These are phyloP conservation scores for Aspidiotus rigidus DNA, from an alignment of 2,888 invertebrate species.

Conservation along the genomic window DNA sequence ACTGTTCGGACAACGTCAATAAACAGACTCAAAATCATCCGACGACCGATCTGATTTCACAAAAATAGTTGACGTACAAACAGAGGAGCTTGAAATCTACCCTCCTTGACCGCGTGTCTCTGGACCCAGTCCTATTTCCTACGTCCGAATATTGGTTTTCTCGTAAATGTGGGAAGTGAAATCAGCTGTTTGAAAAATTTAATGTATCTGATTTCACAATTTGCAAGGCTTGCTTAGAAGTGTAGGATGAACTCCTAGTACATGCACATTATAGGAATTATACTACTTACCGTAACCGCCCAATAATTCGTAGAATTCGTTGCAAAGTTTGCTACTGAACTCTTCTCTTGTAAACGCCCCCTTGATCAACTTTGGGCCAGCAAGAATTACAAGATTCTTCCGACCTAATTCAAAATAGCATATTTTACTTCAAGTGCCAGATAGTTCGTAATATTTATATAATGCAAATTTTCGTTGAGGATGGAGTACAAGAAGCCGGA, in stretches of 20 bases:
- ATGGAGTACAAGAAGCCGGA: constrained; percentile 76
- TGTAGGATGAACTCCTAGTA: neutral
- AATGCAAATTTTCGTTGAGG: constrained; percentile 61
- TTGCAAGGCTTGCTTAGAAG: neutral
- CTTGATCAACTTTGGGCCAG: constrained; percentile 75
- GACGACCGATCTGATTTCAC: too few relatives aligned
- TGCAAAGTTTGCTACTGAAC: constrained; percentile 78
- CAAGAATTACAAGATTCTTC: constrained; percentile 73
- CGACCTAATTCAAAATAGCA: constrained; percentile 73
- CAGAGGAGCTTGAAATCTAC: too few relatives aligned
- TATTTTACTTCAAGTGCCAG: constrained; percentile 67
- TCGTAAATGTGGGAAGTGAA: too few relatives aligned
- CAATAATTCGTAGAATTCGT: constrained; percentile 73
- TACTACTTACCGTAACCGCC: constrained; percentile 75
- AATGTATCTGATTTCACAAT: too few relatives aligned
- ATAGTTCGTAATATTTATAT: constrained; percentile 66
- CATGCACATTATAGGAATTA: neutral
- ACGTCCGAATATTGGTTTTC: too few relatives aligned
- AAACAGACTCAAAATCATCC: too few relatives aligned
- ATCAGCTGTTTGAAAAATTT: constrained; percentile 13
- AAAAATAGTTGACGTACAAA: too few relatives aligned
- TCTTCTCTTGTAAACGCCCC: constrained; percentile 78
- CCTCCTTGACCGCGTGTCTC: too few relatives aligned
- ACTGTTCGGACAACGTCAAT: too few relatives aligned
- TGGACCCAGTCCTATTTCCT: too few relatives aligned